Percentiles rank a stretch among this genome's conserved stretches.
Evolutionary conservation across 1,140 invertebrate genomes (phyloP).

Genomic region (Lepidurus couesii): DNA sequence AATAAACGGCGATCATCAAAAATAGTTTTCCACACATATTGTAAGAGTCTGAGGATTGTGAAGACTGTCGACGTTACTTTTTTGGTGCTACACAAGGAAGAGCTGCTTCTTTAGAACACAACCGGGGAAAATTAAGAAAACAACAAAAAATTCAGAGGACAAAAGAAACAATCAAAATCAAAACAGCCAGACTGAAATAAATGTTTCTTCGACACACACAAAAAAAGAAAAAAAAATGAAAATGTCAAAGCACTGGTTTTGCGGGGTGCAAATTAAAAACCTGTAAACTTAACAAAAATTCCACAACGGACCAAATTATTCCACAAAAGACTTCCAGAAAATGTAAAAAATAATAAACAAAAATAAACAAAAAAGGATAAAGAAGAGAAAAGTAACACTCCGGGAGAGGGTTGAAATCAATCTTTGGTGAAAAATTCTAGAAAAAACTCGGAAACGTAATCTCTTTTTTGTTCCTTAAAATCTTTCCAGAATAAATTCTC

Average conservation of each 20-base stretch:
- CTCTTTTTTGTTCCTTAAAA: too few species aligned
- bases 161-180: not conserved
- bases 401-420: not conserved
- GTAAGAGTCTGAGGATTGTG: not conserved
- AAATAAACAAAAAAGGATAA: not conserved
- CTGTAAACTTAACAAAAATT: slow-evolving; percentile 26
- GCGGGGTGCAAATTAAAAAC: not conserved
- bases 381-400: not conserved
- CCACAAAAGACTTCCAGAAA: not conserved
- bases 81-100: slow-evolving; percentile 21
- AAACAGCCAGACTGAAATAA: not conserved
- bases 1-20: slow-evolving; percentile 19
- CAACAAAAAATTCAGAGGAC: not conserved
- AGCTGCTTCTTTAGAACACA: slow-evolving; percentile 22
- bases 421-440: too few species aligned
- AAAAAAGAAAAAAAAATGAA: not conserved
- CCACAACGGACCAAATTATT: slow-evolving; percentile 14
- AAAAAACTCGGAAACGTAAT: too few species aligned
- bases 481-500: too few species aligned
- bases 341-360: too few species aligned
- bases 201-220: not conserved
- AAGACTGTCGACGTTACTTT: slow-evolving; percentile 11
- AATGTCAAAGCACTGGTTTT: slow-evolving; percentile 2
- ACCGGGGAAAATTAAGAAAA: slow-evolving; percentile 16
- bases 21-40: slow-evolving; percentile 4